These are phyloP conservation scores for Temnothorax curvispinosus DNA, from an alignment of 1,140 invertebrate species.

Conservation along the genomic window DNA sequence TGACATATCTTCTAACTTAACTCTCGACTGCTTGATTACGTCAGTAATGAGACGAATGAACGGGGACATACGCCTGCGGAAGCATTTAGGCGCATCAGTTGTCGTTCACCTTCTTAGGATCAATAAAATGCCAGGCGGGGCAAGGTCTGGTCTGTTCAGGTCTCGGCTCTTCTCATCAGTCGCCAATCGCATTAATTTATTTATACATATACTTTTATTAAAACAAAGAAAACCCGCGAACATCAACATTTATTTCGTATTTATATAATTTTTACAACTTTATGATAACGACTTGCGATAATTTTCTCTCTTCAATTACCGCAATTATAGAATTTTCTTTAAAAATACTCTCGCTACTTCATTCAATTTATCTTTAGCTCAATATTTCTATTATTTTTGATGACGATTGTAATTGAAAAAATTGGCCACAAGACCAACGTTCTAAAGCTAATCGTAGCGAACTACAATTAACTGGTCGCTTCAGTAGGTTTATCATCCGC, in stretches of 20 bases:
- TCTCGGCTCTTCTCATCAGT: constrained; percentile 35
- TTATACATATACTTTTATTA: background rate
- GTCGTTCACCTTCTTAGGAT: constrained; percentile 76
- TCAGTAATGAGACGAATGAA: constrained; percentile 45
- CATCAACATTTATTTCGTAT: background rate
- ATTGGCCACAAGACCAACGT: background rate
- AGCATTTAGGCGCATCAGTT: constrained; percentile 74
- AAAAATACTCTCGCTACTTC: background rate
- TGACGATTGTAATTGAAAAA: background rate
- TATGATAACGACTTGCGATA: background rate
- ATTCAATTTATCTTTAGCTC: background rate
- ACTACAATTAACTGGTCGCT: background rate
- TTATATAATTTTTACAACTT: background rate
- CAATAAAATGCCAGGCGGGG: constrained; percentile 80
- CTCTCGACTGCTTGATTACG: constrained; percentile 8
- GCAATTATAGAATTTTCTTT: background rate
- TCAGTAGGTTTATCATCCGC: background rate
- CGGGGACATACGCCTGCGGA: constrained; percentile 70
- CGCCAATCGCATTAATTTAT: background rate
- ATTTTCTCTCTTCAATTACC: background rate
- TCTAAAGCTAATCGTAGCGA: background rate
- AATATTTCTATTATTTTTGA: background rate
- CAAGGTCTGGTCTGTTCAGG: constrained; percentile 59
- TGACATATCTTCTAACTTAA: background rate
- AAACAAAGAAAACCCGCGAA: background rate